Conservation (phyloP, 2,113 vertebrate species). For the Formicarius rufipectus region DNA sequence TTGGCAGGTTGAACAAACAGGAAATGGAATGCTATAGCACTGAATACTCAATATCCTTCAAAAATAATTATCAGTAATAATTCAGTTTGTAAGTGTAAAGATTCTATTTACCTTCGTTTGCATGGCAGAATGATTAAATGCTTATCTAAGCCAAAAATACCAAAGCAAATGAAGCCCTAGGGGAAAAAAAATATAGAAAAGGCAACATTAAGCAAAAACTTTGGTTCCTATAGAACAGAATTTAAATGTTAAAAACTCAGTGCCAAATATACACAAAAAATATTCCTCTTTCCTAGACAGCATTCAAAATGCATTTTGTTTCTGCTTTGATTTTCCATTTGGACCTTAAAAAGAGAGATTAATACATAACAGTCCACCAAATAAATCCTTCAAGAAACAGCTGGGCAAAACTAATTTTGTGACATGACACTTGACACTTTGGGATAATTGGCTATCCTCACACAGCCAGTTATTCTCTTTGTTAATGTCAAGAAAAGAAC, state of each 20-base stretch:
- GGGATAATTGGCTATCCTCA: not conserved
- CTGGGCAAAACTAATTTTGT: not conserved
- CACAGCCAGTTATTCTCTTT: not conserved
- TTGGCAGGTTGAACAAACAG: not conserved
- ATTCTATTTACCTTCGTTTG: conserved; percentile 86
- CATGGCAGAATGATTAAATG: conserved; percentile 94
- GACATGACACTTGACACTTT: not conserved
- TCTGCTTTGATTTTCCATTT: not conserved
- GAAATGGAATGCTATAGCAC: not conserved
- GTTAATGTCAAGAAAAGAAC: not conserved
- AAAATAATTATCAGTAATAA: not conserved
- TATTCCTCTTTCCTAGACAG: not conserved
- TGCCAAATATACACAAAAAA: not conserved
- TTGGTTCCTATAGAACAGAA: not conserved
- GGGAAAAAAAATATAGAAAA: not conserved
- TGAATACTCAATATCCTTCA: not conserved
- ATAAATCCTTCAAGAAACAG: not conserved
- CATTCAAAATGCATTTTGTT: not conserved
- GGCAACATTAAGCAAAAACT: not conserved
- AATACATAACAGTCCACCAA: not conserved
- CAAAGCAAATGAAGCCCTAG: conserved; percentile 94
- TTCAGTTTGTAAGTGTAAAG: not conserved
- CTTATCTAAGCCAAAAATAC: conserved; percentile 94
- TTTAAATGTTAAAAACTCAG: not conserved
- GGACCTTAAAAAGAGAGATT: not conserved